A percentile compares a stretch with the other conserved stretches of the same genome.
phyloP scores from a whole-genome alignment of 2,888 invertebrate species.

The Xylota sylvarum region DNA sequence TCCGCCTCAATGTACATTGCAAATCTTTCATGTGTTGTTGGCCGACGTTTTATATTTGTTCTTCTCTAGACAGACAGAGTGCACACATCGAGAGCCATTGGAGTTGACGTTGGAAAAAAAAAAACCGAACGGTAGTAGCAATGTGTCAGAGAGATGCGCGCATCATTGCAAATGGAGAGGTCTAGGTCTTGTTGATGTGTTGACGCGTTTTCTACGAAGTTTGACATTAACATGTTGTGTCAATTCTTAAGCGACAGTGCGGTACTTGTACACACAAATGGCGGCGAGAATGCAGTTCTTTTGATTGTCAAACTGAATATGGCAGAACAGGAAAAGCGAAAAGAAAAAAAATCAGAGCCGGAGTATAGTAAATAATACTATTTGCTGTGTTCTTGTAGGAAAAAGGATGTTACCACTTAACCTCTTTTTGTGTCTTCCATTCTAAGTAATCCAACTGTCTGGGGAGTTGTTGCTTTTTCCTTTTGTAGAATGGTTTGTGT shows the following conservation, averaged over 20 bases:
- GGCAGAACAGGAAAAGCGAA: constrained; percentile 7
- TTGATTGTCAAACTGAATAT: constrained; percentile 52
- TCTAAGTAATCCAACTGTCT: constrained; percentile 3
- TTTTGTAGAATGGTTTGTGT: not conserved
- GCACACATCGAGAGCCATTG: constrained; percentile 12
- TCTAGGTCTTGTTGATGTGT: constrained; percentile 58
- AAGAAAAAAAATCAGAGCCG: not conserved
- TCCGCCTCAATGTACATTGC: not conserved
- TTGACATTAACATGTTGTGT: constrained; percentile 52
- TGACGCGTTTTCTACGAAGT: constrained; percentile 35
- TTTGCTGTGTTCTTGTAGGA: constrained; percentile 31
- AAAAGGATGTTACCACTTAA: constrained; percentile 67
- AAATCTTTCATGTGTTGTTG: constrained; percentile 6
- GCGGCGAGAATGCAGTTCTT: constrained; percentile 43
- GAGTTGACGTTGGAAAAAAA: not conserved
- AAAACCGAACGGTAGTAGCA: constrained; percentile 23
- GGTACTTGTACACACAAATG: constrained; percentile 1
- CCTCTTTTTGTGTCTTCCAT: constrained; percentile 45
- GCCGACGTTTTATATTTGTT: constrained; percentile 25
- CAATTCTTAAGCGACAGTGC: constrained; percentile 8
- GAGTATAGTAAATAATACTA: constrained; percentile 46
- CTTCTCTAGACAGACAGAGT: constrained; percentile 23
- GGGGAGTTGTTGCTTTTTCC: constrained; percentile 7
- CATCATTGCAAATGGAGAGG: constrained; percentile 61
- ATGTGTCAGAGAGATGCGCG: constrained; percentile 46